Percentiles rank a stretch among this genome's conserved stretches.
Conservation (phyloP, 2,113 vertebrate genomes). For the Sigmodon hispidus region DNA sequence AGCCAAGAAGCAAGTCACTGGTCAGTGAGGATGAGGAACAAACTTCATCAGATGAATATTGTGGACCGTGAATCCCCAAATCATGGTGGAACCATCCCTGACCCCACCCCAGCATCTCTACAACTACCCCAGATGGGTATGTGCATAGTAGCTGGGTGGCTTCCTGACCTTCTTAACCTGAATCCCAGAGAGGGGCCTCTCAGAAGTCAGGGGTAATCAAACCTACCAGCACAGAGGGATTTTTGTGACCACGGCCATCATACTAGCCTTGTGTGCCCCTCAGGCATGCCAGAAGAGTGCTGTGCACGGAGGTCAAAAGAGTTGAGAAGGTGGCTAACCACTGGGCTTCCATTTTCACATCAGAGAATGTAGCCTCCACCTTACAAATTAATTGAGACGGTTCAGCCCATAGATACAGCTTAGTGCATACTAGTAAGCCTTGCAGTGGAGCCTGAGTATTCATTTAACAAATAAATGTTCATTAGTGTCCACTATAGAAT, state of each 20-base stretch:
- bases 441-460: background rate
- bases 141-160: background rate
- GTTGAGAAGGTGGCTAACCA: too few relatives aligned
- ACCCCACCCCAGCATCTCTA: background rate
- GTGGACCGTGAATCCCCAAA: background rate
- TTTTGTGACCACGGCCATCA: background rate
- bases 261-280: background rate
- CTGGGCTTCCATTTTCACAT: background rate
- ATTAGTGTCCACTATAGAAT: background rate
- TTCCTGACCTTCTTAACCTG: too few relatives aligned
- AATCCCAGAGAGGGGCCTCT: background rate
- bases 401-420: background rate
- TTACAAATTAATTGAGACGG: background rate
- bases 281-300: fast-evolving
- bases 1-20: too few relatives aligned
- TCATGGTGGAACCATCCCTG: background rate
- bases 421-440: background rate
- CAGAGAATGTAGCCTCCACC: background rate
- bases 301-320: background rate
- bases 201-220: background rate
- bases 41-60: background rate
- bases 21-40: background rate
- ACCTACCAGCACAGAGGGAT: background rate
- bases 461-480: background rate
- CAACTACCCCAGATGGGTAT: background rate